Percentiles rank a stretch among this genome's conserved stretches.
Evolutionary conservation across 2,888 invertebrate genomes (phyloP).

Genomic region (Dexiosoma caninum): DNA sequence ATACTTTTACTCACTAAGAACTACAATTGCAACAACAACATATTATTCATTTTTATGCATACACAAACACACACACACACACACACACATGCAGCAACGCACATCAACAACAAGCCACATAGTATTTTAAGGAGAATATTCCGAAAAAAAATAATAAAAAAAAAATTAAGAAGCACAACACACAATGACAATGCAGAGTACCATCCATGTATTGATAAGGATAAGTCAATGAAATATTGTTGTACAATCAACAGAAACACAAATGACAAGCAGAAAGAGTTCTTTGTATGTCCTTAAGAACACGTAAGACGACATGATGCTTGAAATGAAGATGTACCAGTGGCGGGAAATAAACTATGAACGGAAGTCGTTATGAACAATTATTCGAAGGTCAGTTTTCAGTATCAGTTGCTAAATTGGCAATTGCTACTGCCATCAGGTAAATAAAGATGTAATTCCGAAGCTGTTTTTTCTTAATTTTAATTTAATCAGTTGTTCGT

Average conservation of each 20-base stretch:
- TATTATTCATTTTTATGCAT: not conserved
- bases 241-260: conserved; percentile 17
- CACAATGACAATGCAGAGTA: not conserved
- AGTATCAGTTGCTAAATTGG: too few relatives aligned
- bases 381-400: conserved; percentile 11
- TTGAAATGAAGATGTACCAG: conserved; percentile 8
- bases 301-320: not conserved
- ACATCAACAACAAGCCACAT: not conserved
- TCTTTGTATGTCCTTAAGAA: not conserved
- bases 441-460: too few relatives aligned
- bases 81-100: too few relatives aligned
- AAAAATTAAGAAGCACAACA: not conserved
- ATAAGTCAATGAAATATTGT: conserved; percentile 31
- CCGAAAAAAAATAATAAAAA: not conserved
- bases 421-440: too few relatives aligned
- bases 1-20: not conserved
- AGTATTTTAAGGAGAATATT: not conserved
- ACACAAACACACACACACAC: not conserved
- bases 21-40: not conserved
- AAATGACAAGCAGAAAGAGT: not conserved
- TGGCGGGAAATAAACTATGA: not conserved
- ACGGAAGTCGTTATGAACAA: not conserved
- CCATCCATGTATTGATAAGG: conserved; percentile 25
- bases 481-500: too few relatives aligned
- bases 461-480: too few relatives aligned